Evolutionary conservation across 2,113 vertebrate genomes (phyloP).

Genomic region (Cettia cetti): DNA sequence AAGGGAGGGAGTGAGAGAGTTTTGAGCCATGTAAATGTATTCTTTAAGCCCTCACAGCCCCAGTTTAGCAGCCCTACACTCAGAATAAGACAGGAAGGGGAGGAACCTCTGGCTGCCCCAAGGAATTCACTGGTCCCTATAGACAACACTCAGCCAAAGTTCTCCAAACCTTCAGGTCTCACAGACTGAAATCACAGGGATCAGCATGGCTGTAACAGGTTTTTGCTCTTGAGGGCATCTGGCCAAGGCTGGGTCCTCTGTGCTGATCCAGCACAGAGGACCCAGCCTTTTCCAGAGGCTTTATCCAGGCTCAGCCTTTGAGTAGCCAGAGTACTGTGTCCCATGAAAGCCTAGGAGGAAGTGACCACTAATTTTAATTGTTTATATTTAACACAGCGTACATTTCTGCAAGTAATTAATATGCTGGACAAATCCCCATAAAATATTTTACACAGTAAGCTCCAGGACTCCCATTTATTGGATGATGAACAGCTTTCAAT

Average conservation of each 20-base stretch:
- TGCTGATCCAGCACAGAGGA: background rate
- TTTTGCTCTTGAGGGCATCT: background rate
- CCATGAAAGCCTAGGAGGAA: background rate
- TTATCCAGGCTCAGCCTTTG: background rate
- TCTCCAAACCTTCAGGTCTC: background rate
- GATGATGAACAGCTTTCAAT: background rate
- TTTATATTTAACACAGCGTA: background rate
- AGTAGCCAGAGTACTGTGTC: background rate
- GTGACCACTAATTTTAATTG: background rate
- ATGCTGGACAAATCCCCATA: background rate
- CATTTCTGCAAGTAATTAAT: background rate
- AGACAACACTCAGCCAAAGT: background rate
- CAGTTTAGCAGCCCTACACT: background rate
- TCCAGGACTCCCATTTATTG: background rate
- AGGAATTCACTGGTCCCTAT: accelerated
- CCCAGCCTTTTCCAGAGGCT: background rate
- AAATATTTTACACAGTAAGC: background rate
- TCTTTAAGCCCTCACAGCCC: background rate
- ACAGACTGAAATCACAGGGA: background rate
- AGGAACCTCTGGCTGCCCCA: background rate
- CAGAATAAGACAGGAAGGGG: background rate
- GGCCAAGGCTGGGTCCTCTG: too few relatives aligned
- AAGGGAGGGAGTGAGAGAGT: too few relatives aligned
- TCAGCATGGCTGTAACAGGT: background rate
- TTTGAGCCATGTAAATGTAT: background rate